phyloP scores from a whole-genome alignment of 2,888 invertebrate genomes.

The Hypercompe scribonia region DNA sequence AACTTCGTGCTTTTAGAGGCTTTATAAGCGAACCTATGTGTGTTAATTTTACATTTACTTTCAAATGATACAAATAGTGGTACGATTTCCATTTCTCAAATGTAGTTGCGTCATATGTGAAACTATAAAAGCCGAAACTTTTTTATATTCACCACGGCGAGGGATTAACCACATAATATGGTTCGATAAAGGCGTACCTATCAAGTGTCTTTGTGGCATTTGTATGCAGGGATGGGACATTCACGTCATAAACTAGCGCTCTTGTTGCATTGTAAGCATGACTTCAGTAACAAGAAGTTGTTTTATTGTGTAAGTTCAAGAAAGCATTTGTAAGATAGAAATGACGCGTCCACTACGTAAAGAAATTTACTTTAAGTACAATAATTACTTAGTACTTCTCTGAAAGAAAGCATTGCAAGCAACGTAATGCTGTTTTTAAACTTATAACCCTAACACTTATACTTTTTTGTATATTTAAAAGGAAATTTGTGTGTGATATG shows the following conservation, averaged over 20 bases:
- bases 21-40: constrained; percentile 4
- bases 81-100: constrained; percentile 36
- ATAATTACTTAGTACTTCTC: constrained; percentile 19
- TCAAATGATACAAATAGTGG: constrained; percentile 32
- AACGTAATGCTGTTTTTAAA: background rate
- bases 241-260: constrained; percentile 72
- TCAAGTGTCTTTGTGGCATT: constrained; percentile 72
- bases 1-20: constrained; percentile 1
- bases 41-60: constrained; percentile 25
- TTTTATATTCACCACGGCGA: constrained; percentile 41
- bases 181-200: constrained; percentile 62
- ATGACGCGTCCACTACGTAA: constrained; percentile 22
- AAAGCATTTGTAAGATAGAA: constrained; percentile 38
- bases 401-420: constrained; percentile 21
- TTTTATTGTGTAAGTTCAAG: constrained; percentile 64
- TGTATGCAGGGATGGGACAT: constrained; percentile 72
- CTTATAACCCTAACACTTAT: background rate
- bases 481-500: background rate
- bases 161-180: constrained; percentile 54
- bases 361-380: constrained; percentile 27
- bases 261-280: constrained; percentile 73
- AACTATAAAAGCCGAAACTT: constrained; percentile 27
- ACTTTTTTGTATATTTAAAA: background rate
- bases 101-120: constrained; percentile 40
- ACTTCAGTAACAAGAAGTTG: constrained; percentile 60